Base-by-base conservation (phyloP, 2,797 vertebrate genomes). In the Garrulus glandarius region DNA sequence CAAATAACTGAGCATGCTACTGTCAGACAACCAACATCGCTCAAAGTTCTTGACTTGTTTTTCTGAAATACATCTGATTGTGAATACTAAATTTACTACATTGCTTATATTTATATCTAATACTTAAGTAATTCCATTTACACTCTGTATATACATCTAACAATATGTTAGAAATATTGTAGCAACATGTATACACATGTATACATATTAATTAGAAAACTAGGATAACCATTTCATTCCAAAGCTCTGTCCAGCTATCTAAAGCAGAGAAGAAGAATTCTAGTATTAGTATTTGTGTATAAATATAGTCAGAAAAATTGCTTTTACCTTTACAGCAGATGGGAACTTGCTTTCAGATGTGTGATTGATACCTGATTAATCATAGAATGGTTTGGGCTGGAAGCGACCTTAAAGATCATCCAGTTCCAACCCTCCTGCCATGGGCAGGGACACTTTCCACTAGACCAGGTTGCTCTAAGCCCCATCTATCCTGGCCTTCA, bases 221-320 rank as follows among this genome's bases (percentile, higher is more conserved):
- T 13, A 68, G 8, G 0, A 5, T 8, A 78, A 30, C 4, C 3
- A 6, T 23, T 32, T 9, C 0, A 23, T 74, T 71, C 22, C 37
- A 69, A 56, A 77, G 13, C 24, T 64, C 65, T 46, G 23, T 24
- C 8, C 32, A 78, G 23, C 20, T 59, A 22, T 7, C 41, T 65
- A 61, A 64, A 71, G 22, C 41, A 53, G 29, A 44, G 10, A 47
- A 27, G 24, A 53, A 77, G 26, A 86, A 57, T 1, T 37, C 10
- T 15, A 81, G 22, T 55, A 56, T n/a, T 9, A 29, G 5, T 27
- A 50, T 80, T 71, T 53, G 2, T 46, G 32, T 7, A 88, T 9
- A 72, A 65, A 76, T 5, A 43, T 5, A 4, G 43, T 27, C 23
- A 46, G 22, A 69, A 87, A 89, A 72, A 6, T 15, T 55, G 21